Conservation (phyloP, 2,888 invertebrate species). For the Terebella lapidaria region DNA sequence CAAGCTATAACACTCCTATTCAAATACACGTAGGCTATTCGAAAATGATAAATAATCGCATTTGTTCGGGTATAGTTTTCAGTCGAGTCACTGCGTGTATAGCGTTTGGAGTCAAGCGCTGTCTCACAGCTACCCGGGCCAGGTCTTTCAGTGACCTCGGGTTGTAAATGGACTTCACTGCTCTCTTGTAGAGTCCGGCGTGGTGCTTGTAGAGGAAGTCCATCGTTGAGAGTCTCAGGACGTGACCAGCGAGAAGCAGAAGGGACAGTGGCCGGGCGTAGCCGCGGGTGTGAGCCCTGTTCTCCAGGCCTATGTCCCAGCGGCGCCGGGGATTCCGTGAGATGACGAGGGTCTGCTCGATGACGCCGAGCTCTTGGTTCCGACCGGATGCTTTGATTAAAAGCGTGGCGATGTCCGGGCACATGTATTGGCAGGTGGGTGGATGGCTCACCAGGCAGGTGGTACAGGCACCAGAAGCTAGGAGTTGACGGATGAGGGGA, state of each 20-base stretch:
- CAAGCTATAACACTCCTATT: too few relatives aligned
- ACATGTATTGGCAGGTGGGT: constrained; percentile 6
- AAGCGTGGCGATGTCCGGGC: constrained; percentile 9
- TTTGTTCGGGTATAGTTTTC: constrained; percentile 3
- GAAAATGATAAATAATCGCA: constrained; percentile 6
- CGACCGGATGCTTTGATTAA: constrained; percentile 8
- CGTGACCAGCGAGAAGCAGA: constrained; percentile 7
- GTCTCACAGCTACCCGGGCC: constrained; percentile 6
- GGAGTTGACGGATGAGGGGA: not conserved
- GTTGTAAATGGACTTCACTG: not conserved
- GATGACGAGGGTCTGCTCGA: not conserved
- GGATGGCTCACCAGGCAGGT: not conserved
- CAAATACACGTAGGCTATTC: too few relatives aligned
- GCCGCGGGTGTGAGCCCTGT: not conserved
- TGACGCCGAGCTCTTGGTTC: not conserved
- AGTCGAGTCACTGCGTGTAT: not conserved
- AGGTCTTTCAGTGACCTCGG: constrained; percentile 9
- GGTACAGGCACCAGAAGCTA: constrained; percentile 8
- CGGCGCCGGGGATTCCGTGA: too few relatives aligned
- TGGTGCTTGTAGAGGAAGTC: constrained; percentile 4
- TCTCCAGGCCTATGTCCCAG: not conserved
- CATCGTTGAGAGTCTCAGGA: constrained; percentile 6
- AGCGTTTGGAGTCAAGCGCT: constrained; percentile 10
- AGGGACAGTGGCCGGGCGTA: not conserved
- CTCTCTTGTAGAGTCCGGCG: constrained; percentile 5